Conservation (phyloP, 2,888 invertebrate genomes). For the Dexiosoma caninum region DNA sequence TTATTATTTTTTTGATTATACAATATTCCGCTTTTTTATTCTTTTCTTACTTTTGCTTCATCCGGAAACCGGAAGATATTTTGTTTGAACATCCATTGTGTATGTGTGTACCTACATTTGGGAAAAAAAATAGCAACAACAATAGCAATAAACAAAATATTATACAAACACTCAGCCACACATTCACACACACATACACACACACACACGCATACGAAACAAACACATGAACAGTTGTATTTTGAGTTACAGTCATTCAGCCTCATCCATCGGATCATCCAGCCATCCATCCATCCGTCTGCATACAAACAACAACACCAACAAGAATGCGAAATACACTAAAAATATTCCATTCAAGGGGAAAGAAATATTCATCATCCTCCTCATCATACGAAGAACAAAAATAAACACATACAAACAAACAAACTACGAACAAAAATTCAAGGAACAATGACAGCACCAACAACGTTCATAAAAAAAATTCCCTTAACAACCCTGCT, state of each 20-base stretch:
- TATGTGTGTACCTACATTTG: neutral
- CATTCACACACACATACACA: too few species aligned
- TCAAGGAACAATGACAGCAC: constrained; percentile 10
- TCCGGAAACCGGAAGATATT: constrained; percentile 63
- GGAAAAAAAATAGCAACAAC: constrained; percentile 14
- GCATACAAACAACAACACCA: neutral
- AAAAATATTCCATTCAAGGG: constrained; percentile 51
- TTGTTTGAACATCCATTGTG: constrained; percentile 62
- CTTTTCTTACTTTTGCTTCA: constrained; percentile 41
- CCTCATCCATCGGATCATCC: constrained; percentile 2
- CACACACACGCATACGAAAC: too few species aligned
- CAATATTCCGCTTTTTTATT: constrained; percentile 11
- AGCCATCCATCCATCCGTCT: neutral
- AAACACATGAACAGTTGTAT: neutral
- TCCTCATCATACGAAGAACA: constrained; percentile 18
- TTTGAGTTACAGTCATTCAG: constrained; percentile 18
- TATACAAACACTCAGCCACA: neutral
- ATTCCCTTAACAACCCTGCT: constrained; percentile 43
- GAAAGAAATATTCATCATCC: constrained; percentile 48
- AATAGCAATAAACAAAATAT: constrained; percentile 39
- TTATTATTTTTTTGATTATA: constrained; percentile 10
- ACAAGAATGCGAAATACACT: neutral
- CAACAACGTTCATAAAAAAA: constrained; percentile 3
- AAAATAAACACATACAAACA: constrained; percentile 8
- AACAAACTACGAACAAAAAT: constrained; percentile 24